Percentiles rank a stretch among this genome's conserved stretches.
phyloP scores from a whole-genome alignment of 2,797 vertebrate species.

The Ciconia nigra region DNA sequence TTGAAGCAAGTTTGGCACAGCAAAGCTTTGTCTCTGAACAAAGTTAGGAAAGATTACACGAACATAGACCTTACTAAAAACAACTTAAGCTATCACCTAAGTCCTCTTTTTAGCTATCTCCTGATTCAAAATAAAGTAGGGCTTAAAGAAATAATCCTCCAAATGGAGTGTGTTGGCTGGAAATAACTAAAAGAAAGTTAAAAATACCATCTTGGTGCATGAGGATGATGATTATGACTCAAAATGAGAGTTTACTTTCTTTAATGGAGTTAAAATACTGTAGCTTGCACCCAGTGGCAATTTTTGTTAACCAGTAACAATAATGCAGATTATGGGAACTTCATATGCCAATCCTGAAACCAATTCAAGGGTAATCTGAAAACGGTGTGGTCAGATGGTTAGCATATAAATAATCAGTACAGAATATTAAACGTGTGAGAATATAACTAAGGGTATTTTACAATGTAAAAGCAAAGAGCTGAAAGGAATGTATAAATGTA shows the following conservation, averaged over 20 bases:
- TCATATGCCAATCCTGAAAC: constrained; percentile 24
- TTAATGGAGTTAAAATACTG: constrained; percentile 45
- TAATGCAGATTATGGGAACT: constrained; percentile 20
- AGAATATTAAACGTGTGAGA: constrained; percentile 58
- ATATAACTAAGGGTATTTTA: constrained; percentile 64
- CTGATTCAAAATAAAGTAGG: constrained; percentile 58
- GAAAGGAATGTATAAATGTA: constrained; percentile 80
- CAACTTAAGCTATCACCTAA: constrained; percentile 50
- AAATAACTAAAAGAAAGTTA: constrained; percentile 28
- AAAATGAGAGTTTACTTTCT: neutral
- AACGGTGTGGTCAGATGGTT: constrained; percentile 44
- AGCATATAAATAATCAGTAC: constrained; percentile 70
- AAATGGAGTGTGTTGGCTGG: constrained; percentile 30
- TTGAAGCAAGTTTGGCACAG: constrained; percentile 41
- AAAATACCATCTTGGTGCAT: constrained; percentile 25
- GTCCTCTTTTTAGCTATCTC: constrained; percentile 40
- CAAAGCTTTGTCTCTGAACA: constrained; percentile 32
- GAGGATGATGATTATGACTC: neutral
- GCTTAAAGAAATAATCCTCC: constrained; percentile 49
- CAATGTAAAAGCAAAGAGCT: constrained; percentile 72
- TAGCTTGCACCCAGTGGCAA: constrained; percentile 63
- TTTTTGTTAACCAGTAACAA: constrained; percentile 37
- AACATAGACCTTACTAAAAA: constrained; percentile 22
- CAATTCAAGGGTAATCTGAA: constrained; percentile 11
- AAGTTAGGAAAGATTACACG: constrained; percentile 8